Evolutionary conservation across 1,140 invertebrate genomes (phyloP).

Genomic region (Solen grandis): DNA sequence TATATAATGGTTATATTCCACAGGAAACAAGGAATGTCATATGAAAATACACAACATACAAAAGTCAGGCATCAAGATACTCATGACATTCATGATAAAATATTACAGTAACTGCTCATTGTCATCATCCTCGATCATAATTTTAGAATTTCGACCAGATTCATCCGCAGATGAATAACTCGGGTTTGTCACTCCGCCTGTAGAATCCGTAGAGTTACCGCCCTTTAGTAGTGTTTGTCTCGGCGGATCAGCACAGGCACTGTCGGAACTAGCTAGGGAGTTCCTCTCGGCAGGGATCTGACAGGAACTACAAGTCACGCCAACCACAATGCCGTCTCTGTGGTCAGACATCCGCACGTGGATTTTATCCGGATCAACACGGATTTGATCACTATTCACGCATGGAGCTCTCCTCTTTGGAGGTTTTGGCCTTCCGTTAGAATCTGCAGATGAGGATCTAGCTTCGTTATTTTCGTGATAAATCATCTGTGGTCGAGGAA

Average conservation of each 20-base stretch:
- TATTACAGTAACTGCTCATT: slow-evolving; percentile 9
- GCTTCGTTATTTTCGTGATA: slow-evolving; percentile 50
- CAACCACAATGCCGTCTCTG: slow-evolving; percentile 54
- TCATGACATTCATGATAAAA: too few species aligned
- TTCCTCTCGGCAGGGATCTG: not conserved
- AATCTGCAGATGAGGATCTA: not conserved
- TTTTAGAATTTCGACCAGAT: not conserved
- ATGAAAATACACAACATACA: too few species aligned
- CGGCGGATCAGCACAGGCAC: not conserved
- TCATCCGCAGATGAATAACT: slow-evolving; percentile 19
- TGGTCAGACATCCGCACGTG: slow-evolving; percentile 46
- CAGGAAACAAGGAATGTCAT: too few species aligned
- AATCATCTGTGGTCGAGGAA: slow-evolving; percentile 59
- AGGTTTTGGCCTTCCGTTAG: not conserved
- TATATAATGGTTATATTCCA: too few species aligned
- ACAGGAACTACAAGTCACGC: slow-evolving; percentile 32
- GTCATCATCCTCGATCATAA: slow-evolving; percentile 14
- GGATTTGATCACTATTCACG: not conserved
- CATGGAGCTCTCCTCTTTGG: not conserved
- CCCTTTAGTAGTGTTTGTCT: slow-evolving; percentile 7
- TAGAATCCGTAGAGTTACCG: not conserved
- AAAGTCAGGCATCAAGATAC: too few species aligned
- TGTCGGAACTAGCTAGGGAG: not conserved
- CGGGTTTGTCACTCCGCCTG: slow-evolving; percentile 19
- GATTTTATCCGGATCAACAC: slow-evolving; percentile 37